A percentile compares a stretch with the other conserved stretches of the same genome.
Conservation (phyloP, 2,113 vertebrate genomes). For the Heterochromis multidens region DNA sequence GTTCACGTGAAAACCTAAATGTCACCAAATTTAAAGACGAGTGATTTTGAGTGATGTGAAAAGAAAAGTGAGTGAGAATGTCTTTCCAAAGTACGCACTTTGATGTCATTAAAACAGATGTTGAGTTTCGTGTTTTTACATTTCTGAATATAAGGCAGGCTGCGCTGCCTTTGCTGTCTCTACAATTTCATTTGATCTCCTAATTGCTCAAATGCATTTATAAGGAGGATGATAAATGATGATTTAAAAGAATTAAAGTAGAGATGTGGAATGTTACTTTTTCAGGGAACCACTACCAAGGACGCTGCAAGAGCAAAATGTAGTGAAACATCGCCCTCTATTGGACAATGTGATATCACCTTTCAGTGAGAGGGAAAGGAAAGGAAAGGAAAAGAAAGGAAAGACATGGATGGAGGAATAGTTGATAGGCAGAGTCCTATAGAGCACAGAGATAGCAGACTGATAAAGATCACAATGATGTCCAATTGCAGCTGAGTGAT, state of each 20-base stretch:
- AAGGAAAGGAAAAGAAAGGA: not conserved
- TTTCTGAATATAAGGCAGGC: not conserved
- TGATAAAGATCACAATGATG: slow-evolving; percentile 73
- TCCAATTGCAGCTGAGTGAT: slow-evolving; percentile 59
- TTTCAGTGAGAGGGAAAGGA: not conserved
- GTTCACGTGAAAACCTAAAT: not conserved
- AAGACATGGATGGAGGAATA: not conserved
- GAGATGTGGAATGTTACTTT: not conserved
- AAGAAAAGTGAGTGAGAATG: not conserved
- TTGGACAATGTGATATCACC: slow-evolving; percentile 31
- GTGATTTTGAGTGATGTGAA: not conserved
- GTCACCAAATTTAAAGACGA: not conserved
- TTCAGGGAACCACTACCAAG: not conserved
- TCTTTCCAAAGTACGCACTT: not conserved
- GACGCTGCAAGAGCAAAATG: slow-evolving; percentile 12
- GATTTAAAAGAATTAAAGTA: not conserved
- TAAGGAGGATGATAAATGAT: not conserved
- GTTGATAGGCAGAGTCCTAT: slow-evolving; percentile 21
- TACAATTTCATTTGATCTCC: not conserved
- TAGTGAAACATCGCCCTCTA: slow-evolving; percentile 71
- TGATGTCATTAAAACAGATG: not conserved
- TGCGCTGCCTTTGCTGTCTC: not conserved
- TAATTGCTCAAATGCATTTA: not conserved
- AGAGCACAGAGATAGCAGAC: slow-evolving; percentile 37
- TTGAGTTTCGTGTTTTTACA: not conserved